phyloP scores from a whole-genome alignment of 2,113 vertebrate genomes.

The Mohoua ochrocephala region DNA sequence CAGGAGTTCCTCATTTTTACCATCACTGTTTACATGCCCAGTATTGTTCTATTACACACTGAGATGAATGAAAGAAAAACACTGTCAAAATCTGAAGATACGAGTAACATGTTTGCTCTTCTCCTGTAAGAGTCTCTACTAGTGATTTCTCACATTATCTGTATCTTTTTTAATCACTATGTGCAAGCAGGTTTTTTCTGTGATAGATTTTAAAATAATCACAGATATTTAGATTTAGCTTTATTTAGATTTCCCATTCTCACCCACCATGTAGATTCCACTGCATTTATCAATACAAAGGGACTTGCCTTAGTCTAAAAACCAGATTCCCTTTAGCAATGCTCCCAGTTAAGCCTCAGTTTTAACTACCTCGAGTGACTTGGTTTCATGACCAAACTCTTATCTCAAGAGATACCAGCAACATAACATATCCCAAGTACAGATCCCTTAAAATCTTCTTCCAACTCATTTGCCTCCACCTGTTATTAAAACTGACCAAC shows the following conservation, averaged over 20 bases:
- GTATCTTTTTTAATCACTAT: background rate
- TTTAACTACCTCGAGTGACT: background rate
- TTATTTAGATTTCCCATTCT: background rate
- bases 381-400: background rate
- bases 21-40: background rate
- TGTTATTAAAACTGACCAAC: background rate
- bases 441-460: background rate
- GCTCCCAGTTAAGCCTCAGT: background rate
- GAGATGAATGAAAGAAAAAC: background rate
- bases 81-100: background rate
- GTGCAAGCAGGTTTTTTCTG: background rate
- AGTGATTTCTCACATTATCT: background rate
- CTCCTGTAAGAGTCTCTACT: background rate
- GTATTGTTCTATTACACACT: background rate
- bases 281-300: background rate
- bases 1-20: background rate
- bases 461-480: background rate
- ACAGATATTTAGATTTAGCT: background rate
- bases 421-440: background rate
- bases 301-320: background rate
- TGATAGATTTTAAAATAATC: background rate
- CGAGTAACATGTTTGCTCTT: background rate
- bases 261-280: background rate
- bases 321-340: background rate
- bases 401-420: background rate